Evolutionary conservation across 2,797 vertebrate species (phyloP).

Genomic region (Crocidura indochinensis): DNA sequence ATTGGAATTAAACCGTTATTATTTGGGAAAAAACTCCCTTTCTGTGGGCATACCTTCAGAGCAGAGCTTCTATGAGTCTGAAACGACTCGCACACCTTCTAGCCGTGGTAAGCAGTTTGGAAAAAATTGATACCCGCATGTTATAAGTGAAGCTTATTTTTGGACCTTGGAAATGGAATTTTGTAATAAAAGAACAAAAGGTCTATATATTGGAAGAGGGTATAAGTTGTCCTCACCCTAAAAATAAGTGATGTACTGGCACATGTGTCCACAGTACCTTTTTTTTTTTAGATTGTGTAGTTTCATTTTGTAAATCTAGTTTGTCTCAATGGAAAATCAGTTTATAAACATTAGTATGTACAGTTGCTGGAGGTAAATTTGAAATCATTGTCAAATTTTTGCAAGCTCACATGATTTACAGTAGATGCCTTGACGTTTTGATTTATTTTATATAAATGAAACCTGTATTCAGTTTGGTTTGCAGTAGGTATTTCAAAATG

Average conservation of each 20-base stretch:
- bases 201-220: neutral
- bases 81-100: constrained; percentile 95
- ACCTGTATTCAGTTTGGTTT: constrained; percentile 16
- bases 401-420: neutral
- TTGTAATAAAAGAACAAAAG: neutral
- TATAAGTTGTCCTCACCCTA: neutral
- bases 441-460: constrained; percentile 2
- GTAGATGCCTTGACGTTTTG: neutral
- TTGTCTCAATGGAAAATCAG: neutral
- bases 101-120: constrained; percentile 94
- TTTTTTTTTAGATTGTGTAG: neutral
- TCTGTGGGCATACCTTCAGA: constrained; percentile 92
- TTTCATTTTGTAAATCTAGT: constrained; percentile 50
- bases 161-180: neutral
- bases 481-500: constrained; percentile 3
- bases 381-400: constrained; percentile 39
- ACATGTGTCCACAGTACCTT: accelerated
- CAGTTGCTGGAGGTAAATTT: neutral
- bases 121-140: neutral
- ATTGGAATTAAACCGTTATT: constrained; percentile 97
- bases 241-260: neutral
- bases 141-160: neutral
- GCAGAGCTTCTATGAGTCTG: constrained; percentile 96
- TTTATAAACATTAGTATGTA: constrained; percentile 23
- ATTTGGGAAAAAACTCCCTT: constrained; percentile 95